Evolutionary conservation across 1,140 invertebrate genomes (phyloP).

Genomic region (Xylocopa sonorina): DNA sequence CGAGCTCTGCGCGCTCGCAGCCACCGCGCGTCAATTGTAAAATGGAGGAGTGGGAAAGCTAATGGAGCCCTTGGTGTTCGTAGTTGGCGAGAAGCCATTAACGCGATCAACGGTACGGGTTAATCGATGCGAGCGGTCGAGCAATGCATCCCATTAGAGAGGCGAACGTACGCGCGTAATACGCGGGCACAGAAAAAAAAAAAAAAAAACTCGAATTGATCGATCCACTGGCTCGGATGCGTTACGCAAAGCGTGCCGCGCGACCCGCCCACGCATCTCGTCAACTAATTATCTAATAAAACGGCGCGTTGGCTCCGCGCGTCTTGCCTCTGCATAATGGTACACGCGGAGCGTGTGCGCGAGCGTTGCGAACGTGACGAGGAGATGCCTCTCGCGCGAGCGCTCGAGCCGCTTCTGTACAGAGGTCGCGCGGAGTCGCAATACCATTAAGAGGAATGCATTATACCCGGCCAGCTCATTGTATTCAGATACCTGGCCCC

Average conservation of each 20-base stretch:
- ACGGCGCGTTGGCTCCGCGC: conserved; percentile 46
- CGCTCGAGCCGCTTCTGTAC: conserved; percentile 19
- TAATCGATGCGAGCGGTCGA: background rate
- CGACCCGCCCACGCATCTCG: conserved; percentile 59
- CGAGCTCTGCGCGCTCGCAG: too few species aligned
- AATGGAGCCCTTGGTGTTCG: too few species aligned
- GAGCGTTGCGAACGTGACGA: background rate
- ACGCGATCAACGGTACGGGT: background rate
- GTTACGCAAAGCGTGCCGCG: conserved; percentile 57
- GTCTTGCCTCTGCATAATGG: too few species aligned
- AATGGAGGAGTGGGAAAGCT: too few species aligned
- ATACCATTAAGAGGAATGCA: conserved; percentile 71
- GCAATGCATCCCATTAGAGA: conserved; percentile 15
- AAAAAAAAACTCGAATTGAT: conserved; percentile 32
- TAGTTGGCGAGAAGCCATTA: background rate
- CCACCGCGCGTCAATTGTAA: background rate
- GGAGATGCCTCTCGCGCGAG: background rate
- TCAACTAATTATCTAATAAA: conserved; percentile 67
- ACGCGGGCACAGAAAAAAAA: background rate
- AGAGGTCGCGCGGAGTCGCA: conserved; percentile 65
- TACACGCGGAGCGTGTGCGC: background rate
- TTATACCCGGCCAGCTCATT: conserved; percentile 73
- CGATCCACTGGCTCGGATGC: conserved; percentile 44
- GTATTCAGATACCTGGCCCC: conserved; percentile 75
- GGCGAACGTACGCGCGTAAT: background rate